These are phyloP conservation scores for Chelon auratus DNA, from an alignment of 2,797 vertebrate species.

Conservation along the genomic window DNA sequence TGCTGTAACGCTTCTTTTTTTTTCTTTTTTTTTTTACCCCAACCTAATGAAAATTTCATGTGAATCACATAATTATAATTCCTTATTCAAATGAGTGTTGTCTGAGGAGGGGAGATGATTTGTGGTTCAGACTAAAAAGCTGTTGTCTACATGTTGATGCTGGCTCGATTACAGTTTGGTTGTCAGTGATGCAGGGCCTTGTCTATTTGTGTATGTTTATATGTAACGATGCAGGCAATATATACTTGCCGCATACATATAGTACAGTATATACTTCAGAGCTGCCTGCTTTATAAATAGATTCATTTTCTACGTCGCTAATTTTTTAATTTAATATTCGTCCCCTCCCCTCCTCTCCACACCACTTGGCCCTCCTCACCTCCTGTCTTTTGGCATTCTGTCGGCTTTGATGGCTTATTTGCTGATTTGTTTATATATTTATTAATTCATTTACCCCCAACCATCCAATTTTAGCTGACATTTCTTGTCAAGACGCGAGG, in stretches of 20 bases:
- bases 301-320: slow-evolving; percentile 65
- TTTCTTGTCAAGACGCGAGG: slow-evolving; percentile 91
- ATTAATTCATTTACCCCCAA: slow-evolving; percentile 71
- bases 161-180: slow-evolving; percentile 21
- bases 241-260: too few relatives aligned
- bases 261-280: slow-evolving; percentile 28
- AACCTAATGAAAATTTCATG: slow-evolving; percentile 76
- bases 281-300: slow-evolving; percentile 51
- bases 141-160: slow-evolving; percentile 36
- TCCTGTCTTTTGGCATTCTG: slow-evolving; percentile 67
- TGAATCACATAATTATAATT: slow-evolving; percentile 69
- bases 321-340: slow-evolving; percentile 71
- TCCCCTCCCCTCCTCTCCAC: slow-evolving; percentile 9
- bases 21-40: slow-evolving; percentile 31
- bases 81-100: slow-evolving; percentile 66
- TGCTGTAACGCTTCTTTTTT: slow-evolving; percentile 35
- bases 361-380: slow-evolving; percentile 59
- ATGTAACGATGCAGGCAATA: too few relatives aligned
- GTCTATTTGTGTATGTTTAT: background rate
- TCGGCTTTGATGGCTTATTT: slow-evolving; percentile 76
- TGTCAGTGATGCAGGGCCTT: background rate
- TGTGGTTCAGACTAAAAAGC: slow-evolving; percentile 38
- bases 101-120: slow-evolving; percentile 53
- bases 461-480: slow-evolving; percentile 95
- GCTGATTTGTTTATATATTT: slow-evolving; percentile 82